Evolutionary conservation across 2,113 vertebrate genomes (phyloP), one percentile per base, ranked within the genome.

Genomic region (Podiceps cristatus): DNA sequence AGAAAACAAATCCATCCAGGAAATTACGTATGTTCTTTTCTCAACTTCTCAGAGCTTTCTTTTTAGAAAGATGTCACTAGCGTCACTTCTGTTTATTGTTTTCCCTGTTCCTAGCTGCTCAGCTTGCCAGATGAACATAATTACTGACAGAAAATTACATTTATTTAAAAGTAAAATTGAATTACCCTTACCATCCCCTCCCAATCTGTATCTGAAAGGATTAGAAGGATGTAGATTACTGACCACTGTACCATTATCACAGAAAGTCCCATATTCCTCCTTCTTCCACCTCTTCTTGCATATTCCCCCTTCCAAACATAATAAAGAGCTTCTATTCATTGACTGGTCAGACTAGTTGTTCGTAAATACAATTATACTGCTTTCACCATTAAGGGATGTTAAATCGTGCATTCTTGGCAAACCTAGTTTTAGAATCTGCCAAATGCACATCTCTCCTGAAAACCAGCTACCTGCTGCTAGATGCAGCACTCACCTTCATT

Each of bases 121-220:
- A 71, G 63, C 56, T 92, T 88, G 50, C 86, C 92, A 96, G 90
- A 86, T 67, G 47, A 96, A 78, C 52, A 74, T 66, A 83, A 94
- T 94, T 94, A 86, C 55, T 49, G 75, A 62, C 71, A 94, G 78
- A 94, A 91, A 88, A 93, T 94, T 86, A 31, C 31, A 86, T 95
- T 94, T 91, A 93, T 93, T 94, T 80, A 69, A 88, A 93, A 94
- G 69, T 73, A 74, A 93, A 96, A 95, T 90, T 77, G 18, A 93
- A 90, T 97, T 96, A 93, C 55, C 68, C n/a, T 47, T 90, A 63
- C 59, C 63, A 80, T 95, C 19, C 40, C 33, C 25, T 82, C 69
- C 35, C 67, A 86, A 42, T 58, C 45, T 79, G 12, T 52, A 69
- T 88, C 47, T 88, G 85, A 88, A 82, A 86, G n/a, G 53, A 68